Base-by-base conservation (phyloP, 2,113 vertebrate genomes). In the Pelvicachromis taeniatus region DNA sequence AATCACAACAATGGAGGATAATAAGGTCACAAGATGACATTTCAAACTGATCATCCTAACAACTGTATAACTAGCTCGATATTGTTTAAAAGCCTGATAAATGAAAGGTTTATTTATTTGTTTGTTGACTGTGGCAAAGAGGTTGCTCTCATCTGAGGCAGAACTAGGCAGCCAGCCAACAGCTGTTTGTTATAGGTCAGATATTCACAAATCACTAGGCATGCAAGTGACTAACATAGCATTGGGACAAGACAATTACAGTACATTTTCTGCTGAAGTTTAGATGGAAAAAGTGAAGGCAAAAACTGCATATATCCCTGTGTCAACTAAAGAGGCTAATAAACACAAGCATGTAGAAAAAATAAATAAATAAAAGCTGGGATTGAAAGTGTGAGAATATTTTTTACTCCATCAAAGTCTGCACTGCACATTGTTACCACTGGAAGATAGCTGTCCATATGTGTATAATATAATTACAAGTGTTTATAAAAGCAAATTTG, bases 21-120 rank as follows among this genome's bases (percentile, higher is more conserved):
- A 90, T 58, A 87, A 88, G 77, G 63, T 65, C 83, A 88, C 38
- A 26, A 23, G 54, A 42, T 92, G 92, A 73, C 89, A 90, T 87
- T 89, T 92, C 53, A 81, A 48, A 85, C 61, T 29, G n/a, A 26
- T 84, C 59, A 81, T 54, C 70, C 17, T 40, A 45, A 80, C 9
- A 70, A 56, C 54, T 83, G 40, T 65, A 45, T 19, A 75, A 17
- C 9, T 5, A 40, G 17, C 16, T 40, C 5, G 1, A 35, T 73
- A 17, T 65, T 11, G 45, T 13, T 87, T 31, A 58, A 81, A 89
- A 84, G 63, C 4, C 9, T 23, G 16, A 68, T 78, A 35, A 54
- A 80, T 55, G 58, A 31, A 85, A 14, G 9, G 16, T 68, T 86
- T 26, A 10, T 68, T 38, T 83, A 9, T 68, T 82, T 52, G 4